Conservation (phyloP, 2,797 vertebrate genomes). For the Micrastur ruficollis region DNA sequence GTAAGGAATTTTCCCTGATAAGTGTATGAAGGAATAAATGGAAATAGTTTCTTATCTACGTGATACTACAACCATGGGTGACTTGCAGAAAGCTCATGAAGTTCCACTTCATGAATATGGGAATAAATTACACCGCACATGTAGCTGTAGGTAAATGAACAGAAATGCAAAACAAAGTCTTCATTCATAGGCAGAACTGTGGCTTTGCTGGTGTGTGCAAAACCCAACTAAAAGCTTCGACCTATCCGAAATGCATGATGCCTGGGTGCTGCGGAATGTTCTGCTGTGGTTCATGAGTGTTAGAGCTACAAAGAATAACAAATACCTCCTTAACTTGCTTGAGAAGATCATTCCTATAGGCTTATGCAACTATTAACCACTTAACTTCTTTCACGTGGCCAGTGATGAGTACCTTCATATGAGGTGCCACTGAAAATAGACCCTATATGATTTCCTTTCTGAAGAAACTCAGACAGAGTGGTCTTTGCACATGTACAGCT, state of each 20-base stretch:
- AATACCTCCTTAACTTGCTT: background rate
- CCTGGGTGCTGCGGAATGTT: background rate
- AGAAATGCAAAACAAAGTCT: background rate
- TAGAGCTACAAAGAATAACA: background rate
- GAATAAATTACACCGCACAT: background rate
- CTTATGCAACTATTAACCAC: background rate
- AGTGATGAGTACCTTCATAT: background rate
- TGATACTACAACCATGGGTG: background rate
- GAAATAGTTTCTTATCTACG: background rate
- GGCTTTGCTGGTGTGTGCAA: background rate
- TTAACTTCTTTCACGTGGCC: background rate
- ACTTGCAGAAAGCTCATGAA: background rate
- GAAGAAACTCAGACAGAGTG: background rate
- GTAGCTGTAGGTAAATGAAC: background rate
- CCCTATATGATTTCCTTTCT: background rate
- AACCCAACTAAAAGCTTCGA: background rate
- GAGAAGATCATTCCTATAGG: background rate
- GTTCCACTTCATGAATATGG: background rate
- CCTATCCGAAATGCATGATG: background rate
- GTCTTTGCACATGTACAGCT: background rate
- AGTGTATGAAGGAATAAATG: background rate
- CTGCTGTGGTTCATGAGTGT: background rate
- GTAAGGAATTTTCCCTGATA: background rate
- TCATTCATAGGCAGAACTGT: background rate
- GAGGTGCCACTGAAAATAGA: background rate